Base-by-base conservation (phyloP, 2,113 vertebrate genomes). In the Mustela nigripes region DNA sequence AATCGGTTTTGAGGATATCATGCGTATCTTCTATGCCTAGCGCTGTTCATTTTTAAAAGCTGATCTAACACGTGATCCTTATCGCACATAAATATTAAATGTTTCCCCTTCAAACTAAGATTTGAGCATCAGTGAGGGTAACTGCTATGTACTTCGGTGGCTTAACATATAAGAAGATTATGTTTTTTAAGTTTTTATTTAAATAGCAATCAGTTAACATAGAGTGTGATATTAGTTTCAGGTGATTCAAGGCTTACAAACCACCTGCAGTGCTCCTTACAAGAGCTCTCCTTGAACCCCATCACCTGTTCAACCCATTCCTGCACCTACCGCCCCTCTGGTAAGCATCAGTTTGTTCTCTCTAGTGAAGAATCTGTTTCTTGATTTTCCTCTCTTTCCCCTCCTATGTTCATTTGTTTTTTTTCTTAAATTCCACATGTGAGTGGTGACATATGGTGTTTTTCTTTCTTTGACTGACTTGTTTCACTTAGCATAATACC, bases 1-100 rank as follows among this genome's bases (percentile, higher is more conserved):
- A 96, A 84, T 62, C 84, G 5, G 28, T 86, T 89, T 78, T 89
- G 24, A 94, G 45, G 60, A n/a, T 48, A 58, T 50, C 5, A 71
- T 58, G 42, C 7, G 3, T 74, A 89, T 78, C 63, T 96, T 87
- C 21, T 80, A 36, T 19, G 50, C 26, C 69, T 63, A 22, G 53
- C 69, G 33, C 1, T 33, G 24, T 69, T 95, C 31, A 21, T 81
- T 95, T 96, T n/a, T 45, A 74, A 91, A 96, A 62, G 12, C n/a
- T 74, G 62, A 73, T 56, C 48, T 58, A 80, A 76, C 28, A 60
- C 15, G 14, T 31, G 33, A 36, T 4, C 14, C 69, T 87, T 89
- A 78, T 74, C 50, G 69, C 50, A 58, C 7, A 10, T 50, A 56
- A 31, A 63, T 63, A 67, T 56, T 85, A 33, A 31, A 73, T 67